Percentiles rank a stretch among this genome's conserved stretches.
Conservation (phyloP, 2,113 vertebrate species). For the Aplodontia rufa region DNA sequence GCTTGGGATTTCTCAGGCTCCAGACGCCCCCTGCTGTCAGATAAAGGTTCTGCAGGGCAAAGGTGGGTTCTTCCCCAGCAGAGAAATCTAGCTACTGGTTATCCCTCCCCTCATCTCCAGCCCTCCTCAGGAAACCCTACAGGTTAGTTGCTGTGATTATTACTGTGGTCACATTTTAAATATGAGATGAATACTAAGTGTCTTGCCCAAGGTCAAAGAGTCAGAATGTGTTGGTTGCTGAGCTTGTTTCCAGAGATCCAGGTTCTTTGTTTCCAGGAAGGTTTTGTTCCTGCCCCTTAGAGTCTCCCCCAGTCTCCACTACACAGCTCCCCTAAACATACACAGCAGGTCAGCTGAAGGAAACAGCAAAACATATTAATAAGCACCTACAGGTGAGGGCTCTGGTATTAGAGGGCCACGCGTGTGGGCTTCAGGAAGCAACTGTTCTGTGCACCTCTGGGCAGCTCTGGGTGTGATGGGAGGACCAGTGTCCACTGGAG, state of each 20-base stretch:
- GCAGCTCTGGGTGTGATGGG: not conserved
- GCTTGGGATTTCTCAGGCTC: not conserved
- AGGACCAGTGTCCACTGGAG: not conserved
- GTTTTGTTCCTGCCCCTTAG: not conserved
- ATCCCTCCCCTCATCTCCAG: not conserved
- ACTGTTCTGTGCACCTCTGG: not conserved
- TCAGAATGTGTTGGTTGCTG: not conserved
- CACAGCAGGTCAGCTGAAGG: not conserved
- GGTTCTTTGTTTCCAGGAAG: not conserved
- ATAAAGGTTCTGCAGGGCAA: not conserved
- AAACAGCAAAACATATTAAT: not conserved
- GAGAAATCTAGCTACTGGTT: not conserved
- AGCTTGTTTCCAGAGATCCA: not conserved
- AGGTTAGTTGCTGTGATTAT: not conserved
- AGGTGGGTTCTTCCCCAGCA: accelerated
- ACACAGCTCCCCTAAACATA: not conserved
- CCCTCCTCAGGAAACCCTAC: not conserved
- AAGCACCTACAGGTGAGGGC: slow-evolving; percentile 48
- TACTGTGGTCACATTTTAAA: not conserved
- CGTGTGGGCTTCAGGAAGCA: not conserved
- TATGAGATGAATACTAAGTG: not conserved
- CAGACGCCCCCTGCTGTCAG: slow-evolving; percentile 58
- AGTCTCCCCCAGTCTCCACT: too few species aligned
- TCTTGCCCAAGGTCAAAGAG: not conserved
- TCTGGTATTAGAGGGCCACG: not conserved